Base-by-base conservation (phyloP, 2,888 invertebrate genomes). In the Sminthurides aquaticus region DNA sequence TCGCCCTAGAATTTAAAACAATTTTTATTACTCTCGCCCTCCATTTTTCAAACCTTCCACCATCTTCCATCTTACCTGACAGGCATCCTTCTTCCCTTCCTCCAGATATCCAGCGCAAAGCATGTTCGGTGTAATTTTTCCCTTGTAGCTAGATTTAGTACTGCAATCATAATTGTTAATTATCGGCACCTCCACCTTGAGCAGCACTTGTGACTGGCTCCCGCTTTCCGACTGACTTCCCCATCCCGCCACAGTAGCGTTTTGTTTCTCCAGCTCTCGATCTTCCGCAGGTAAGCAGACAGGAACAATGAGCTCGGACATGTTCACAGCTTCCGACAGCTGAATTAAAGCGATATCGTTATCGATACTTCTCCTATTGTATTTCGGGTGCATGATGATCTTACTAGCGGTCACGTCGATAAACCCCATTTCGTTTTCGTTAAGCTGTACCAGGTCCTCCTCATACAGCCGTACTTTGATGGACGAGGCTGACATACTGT, bases 111-210 rank as follows among this genome's bases (percentile, higher is more conserved):
- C 67, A 29, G 71, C 69, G 28, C 69, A 70, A 1, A 71, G 27
- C 73, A 73, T 73, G 52, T 73, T 71, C 8, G 70, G 70, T 0
- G 71, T 73, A 18, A 73, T 71, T 57, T 73, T 73, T 3, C 71
- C 71, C 29, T 68, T 58, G 58, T 73, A 71, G 25, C 68, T 69
- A 1, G 73, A 71, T 26, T 69, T 54, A 8, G 62, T 54, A 1
- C 69, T 66, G 76, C 90, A 91, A 74, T 90, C 88, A 60, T 84
- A 82, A 69, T 85, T 81, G 84, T 88, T 87, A 70, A 91, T 82
- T 74, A 91, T 89, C 57, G 90, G 90, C 49, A 91, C 90, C 29
- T 84, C 85, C 0, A 90, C 90, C 67, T 90, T 90, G 74, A 89
- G 83, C 66, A 91, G 79, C 71, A 88, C 80, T 75, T 89, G 88